Percentiles rank a stretch among this genome's conserved stretches.
Evolutionary conservation across 2,888 invertebrate species (phyloP).

Genomic region (Drosophila differens): DNA sequence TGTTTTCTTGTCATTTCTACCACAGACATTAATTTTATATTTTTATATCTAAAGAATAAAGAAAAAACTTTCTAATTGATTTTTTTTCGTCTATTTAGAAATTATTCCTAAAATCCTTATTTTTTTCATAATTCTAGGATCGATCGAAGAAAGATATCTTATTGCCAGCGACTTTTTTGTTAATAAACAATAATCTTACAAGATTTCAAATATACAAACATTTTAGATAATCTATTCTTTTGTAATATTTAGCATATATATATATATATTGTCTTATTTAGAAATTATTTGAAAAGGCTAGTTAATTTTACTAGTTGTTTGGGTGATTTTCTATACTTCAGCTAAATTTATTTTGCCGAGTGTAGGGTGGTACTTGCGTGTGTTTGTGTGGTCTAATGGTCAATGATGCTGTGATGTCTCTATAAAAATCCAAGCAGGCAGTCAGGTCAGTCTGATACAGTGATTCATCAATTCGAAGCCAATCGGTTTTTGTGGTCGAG

Average conservation of each 20-base stretch:
- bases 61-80: background rate
- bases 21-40: background rate
- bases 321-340: background rate
- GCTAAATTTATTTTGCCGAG: background rate
- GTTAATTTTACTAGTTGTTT: background rate
- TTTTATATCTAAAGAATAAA: too few relatives aligned
- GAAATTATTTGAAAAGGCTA: too few relatives aligned
- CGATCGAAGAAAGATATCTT: too few relatives aligned
- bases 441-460: conserved; percentile 35
- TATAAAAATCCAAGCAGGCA: conserved; percentile 39
- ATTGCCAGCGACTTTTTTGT: too few relatives aligned
- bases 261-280: too few relatives aligned
- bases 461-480: conserved; percentile 70
- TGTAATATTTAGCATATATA: background rate
- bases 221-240: background rate
- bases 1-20: too few relatives aligned
- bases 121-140: background rate
- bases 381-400: conserved; percentile 37
- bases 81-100: background rate
- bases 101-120: background rate
- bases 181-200: background rate
- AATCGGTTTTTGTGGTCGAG: conserved; percentile 46
- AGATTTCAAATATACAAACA: background rate
- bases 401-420: conserved; percentile 38
- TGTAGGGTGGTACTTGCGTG: background rate